Base-by-base conservation (phyloP, 2,888 invertebrate species). In the Trachelus troglodyta region DNA sequence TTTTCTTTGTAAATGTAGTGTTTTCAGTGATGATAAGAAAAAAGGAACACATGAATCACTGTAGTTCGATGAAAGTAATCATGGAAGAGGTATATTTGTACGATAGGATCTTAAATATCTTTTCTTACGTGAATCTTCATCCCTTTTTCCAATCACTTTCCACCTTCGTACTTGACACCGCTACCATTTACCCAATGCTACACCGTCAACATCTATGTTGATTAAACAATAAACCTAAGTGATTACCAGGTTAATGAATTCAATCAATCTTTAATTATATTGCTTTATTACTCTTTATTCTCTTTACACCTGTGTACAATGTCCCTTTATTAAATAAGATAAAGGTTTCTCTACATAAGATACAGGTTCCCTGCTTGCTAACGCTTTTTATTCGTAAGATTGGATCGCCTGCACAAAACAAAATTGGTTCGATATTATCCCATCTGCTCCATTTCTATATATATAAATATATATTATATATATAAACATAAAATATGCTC, bases 1-100 rank as follows among this genome's bases (percentile, higher is more conserved):
- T 40, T 40, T 40, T 40, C 15, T 9, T 56, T 56, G 56, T 56
- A 23, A 56, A 56, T 56, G 9, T 23, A 9, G 56, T 56, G 56
- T 56, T 56, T 4, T 40, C 56, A 56, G 56, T 56, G 23, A 9
- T 23, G 35, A 35, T 11, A 40, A 40, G 31, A 40, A 37, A 40
- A 56, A 56, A 9, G 2, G 56, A 77, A 77, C 78, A 77, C 73
- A 75, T 78, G 75, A 75, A 73, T 76, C 77, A 76, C 76, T 69
- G 78, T 77, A 78, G 40, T 77, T n/a, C 73, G 76, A 30, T 69
- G 78, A 76, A 75, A 80, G 81, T 85, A 84, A 82, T 87, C 88
- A 86, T 87, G 85, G 87, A 87, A 82, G 82, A 85, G 88, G 89
- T 89, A 86, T 85, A 56, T 56, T 56, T 56, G 56, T 56, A 56